Evolutionary conservation across 2,888 invertebrate genomes (phyloP), one percentile per base, ranked within the genome.

Genomic region (Agrochola litura): DNA sequence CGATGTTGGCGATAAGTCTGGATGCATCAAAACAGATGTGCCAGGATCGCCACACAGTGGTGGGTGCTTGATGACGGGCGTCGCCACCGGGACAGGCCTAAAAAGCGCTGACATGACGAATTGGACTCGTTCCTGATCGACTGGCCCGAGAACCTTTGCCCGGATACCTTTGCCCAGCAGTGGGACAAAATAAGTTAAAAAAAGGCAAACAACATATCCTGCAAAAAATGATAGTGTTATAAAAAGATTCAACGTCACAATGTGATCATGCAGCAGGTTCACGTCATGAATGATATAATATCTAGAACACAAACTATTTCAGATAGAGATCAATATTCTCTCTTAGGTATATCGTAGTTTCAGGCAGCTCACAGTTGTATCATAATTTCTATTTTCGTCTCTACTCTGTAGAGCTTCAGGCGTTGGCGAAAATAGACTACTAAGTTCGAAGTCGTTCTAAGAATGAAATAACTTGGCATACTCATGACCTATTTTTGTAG

Each of bases 281-380:
- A n/a, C n/a, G 12, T 56, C 9, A 66, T 63, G 46, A 76, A 82
- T 79, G 30, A 66, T 30, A 37, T 56, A 61, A 37, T 56, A 61
- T 61, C 54, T 81, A 56, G 61, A 30, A 41, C 54, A 58, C 16
- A 22, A 22, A 37, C 65, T 73, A 52, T 78, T 81, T 65, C 1
- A 46, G 58, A 58, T 19, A 22, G 4, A 41, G 30, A 77, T 82
- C 82, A 76, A 79, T 82, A 79, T 14, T 37, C 22, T 14, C 16
- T 61, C 37, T 2, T 8, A n/a, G n/a, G n/a, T n/a, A 30, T 64
- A 52, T 19, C 8, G 49, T 14, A 30, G 37, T 49, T 43, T 76
- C 19, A 79, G 25, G 12, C 14, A 14, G 66, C 19, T 46, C 46
- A 19, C 19, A 14, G 37, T 54, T 37, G 6, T 67, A 22, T 69